A percentile compares a stretch with the other conserved stretches of the same genome.
Conservation (phyloP, 2,113 vertebrate genomes). For the Sinocyclocheilus anophthalmus region DNA sequence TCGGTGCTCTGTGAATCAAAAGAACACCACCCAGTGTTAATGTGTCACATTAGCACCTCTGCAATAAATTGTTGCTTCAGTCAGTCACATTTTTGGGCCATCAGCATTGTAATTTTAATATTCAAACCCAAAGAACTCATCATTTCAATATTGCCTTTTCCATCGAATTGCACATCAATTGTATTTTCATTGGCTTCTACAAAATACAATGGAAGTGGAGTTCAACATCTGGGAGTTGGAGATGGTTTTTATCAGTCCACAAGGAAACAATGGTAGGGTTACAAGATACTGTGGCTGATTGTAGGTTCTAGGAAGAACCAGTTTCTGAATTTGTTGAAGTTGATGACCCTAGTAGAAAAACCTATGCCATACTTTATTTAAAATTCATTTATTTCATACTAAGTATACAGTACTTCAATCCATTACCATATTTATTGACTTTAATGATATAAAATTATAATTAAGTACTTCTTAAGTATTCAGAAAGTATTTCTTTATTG, state of each 20-base stretch:
- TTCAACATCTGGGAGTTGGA: neutral
- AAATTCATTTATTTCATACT: no score
- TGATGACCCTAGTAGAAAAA: no score
- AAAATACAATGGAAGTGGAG: no score
- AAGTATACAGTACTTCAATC: no score
- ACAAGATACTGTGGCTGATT: neutral
- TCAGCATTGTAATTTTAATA: neutral
- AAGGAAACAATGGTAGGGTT: neutral
- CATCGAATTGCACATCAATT: neutral
- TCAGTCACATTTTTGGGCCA: neutral
- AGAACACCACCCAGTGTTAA: neutral
- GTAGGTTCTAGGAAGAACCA: neutral
- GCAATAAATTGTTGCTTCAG: neutral
- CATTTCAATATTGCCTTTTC: neutral
- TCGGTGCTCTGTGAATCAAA: conserved; percentile 51
- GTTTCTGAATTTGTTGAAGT: neutral
- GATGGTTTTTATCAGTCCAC: no score
- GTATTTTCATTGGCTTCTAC: neutral
- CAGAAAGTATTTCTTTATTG: no score
- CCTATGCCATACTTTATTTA: no score
- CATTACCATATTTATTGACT: no score
- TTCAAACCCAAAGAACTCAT: neutral
- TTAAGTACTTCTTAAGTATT: no score
- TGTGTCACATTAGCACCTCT: neutral
- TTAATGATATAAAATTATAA: no score